Evolutionary conservation across 2,113 vertebrate genomes (phyloP), one percentile per base, ranked within the genome.

Genomic region (Coryphaenoides rupestris): DNA sequence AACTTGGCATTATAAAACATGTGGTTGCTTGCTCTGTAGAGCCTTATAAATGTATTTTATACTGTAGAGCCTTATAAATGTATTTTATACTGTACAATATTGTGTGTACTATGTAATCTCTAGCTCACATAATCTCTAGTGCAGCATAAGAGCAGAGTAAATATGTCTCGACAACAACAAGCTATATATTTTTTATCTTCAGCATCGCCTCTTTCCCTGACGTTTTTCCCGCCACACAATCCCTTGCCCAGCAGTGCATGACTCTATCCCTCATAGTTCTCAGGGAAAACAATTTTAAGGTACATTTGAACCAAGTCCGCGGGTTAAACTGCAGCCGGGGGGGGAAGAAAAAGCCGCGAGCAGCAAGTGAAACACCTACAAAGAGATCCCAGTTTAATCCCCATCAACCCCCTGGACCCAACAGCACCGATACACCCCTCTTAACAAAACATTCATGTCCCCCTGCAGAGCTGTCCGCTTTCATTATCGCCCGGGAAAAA

Each of bases 371-470:
- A 21, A 56, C 73, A 87, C 56, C 28, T 1, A 58, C 21, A 56
- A 60, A 21, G 7, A 67, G 26, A 60, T 70, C 69, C 55, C 69
- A 58, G 61, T 73, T 62, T 70, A 24, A 63, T 72, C 4, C 1
- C 56, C 63, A 68, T 59, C 67, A 64, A 60, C 66, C 60, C 46
- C 7, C n/a, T 60, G 63, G 74, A 22, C 70, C 7, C 60, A 74
- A 58, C 72, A 46, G 21, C 53, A 40, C 54, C 22, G 22, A 64
- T 7, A n/a, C 61, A 45, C 62, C 21, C 16, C 26, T 66, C 62
- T 73, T 84, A 77, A 60, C 74, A 85, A 77, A 58, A 79, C 72
- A 68, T 70, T 72, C 0, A 1, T 65, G 73, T 85, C 82, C 84
- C 66, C 66, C 75, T 58, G 64, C 52, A 54, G 76, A 81, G 69